Evolutionary conservation across 2,888 invertebrate genomes (phyloP).

Genomic region (Hyalella azteca): DNA sequence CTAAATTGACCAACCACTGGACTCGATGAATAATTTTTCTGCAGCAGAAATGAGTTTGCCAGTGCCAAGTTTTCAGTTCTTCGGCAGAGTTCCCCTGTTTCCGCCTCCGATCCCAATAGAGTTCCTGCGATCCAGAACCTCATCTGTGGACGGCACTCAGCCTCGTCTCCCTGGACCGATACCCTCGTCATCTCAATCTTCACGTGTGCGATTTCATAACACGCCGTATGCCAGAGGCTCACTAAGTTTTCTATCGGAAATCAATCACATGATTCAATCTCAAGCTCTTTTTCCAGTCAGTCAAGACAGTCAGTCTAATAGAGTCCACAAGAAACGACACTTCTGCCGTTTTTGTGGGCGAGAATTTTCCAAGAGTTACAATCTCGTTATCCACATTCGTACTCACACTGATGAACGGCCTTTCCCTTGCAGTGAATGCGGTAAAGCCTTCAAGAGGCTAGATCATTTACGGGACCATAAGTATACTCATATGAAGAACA

Average conservation of each 20-base stretch:
- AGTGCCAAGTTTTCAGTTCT: not conserved
- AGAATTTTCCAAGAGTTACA: conserved; percentile 68
- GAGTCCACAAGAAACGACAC: conserved; percentile 64
- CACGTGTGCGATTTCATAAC: not conserved
- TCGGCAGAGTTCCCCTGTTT: conserved; percentile 8
- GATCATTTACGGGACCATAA: conserved; percentile 63
- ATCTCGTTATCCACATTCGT: conserved; percentile 67
- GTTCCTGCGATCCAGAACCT: not conserved
- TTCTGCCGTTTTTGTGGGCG: conserved; percentile 67
- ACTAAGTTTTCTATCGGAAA: not conserved
- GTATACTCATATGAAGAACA: conserved; percentile 96
- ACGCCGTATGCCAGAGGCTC: not conserved
- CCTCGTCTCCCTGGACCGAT: not conserved
- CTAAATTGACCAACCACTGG: too few relatives aligned
- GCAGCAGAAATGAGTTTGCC: not conserved
- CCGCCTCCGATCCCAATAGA: conserved; percentile 13
- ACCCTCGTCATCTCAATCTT: not conserved
- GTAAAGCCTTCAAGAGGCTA: conserved; percentile 67
- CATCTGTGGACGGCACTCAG: not conserved
- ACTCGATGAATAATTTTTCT: too few relatives aligned
- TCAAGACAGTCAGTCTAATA: not conserved
- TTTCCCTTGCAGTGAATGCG: conserved; percentile 67
- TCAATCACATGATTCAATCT: not conserved
- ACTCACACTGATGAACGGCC: conserved; percentile 69
- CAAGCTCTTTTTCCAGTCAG: not conserved